Conservation (phyloP, 1,140 invertebrate genomes). For the Aradophagus sp. region DNA sequence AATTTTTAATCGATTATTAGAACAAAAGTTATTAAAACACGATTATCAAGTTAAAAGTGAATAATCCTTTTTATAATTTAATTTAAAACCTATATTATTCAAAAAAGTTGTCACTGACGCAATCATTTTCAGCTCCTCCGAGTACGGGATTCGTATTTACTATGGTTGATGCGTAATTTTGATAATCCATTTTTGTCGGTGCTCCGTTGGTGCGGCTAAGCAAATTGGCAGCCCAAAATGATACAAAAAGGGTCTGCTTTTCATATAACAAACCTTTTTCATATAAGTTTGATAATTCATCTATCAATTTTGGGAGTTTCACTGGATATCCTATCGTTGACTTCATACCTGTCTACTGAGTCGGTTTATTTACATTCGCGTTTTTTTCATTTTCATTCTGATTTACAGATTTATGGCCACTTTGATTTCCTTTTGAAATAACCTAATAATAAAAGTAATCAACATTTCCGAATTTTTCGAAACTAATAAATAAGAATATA, state of each 20-base stretch:
- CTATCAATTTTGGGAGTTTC: conserved; percentile 8
- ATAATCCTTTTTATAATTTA: not conserved
- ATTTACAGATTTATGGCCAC: not conserved
- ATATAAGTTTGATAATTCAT: conserved; percentile 2
- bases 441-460: not conserved
- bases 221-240: conserved; percentile 12
- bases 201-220: not conserved
- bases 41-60: not conserved
- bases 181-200: conserved; percentile 8
- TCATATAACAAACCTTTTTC: conserved; percentile 4
- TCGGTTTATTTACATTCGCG: not conserved
- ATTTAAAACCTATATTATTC: not conserved
- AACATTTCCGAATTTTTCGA: not conserved
- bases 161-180: conserved; percentile 8
- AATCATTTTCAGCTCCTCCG: conserved; percentile 2
- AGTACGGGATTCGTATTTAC: conserved; percentile 1
- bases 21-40: no score
- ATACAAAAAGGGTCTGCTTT: conserved; percentile 4
- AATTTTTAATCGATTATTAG: not conserved
- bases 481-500: not conserved
- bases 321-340: not conserved
- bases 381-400: not conserved
- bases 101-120: conserved; percentile 3
- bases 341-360: not conserved
- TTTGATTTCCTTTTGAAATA: not conserved